Base-by-base conservation (phyloP, 2,888 invertebrate genomes). In the Xanthia icteritia region DNA sequence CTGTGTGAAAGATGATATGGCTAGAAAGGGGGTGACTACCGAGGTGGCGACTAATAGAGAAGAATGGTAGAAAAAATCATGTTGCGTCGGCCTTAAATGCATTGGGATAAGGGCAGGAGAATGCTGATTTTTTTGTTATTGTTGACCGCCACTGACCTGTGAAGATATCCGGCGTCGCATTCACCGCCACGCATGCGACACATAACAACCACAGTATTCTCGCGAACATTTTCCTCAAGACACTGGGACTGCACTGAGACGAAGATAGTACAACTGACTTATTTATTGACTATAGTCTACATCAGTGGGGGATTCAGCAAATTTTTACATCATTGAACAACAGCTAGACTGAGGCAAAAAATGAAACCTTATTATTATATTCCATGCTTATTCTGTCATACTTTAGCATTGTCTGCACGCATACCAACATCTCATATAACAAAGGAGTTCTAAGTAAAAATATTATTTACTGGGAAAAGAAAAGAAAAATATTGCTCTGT, bases 71-170 rank as follows among this genome's bases (percentile, higher is more conserved):
- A 45, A 45, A 15, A 1, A 5, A 17, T 17, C 48, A 48, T 17
- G 48, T 17, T 48, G 15, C 17, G 45, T 1, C 42, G 4, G 0
- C 8, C 39, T 39, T 0, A 45, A 45, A 48, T 48, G 5, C 5
- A 48, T 0, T 51, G 20, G 48, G 17, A 48, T 51, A 51, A 51
- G 51, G 51, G 0, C 8, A 20, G 8, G 8, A 20, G 51, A 17
- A 48, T 45, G 45, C 4, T 45, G 45, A 15, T 48, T 5, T 6
- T 20, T 51, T 51, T n/a, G 54, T 23, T 23, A 6, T 58, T 58
- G 27, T 27, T 58, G 58, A 27, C 31, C 8, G 17, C 31, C 13
- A 73, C 78, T 78, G 60, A 78, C 84, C 81, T 81, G 48, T 23
- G 5, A 39, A 11, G 4, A 17, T 17, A 13, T 39, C 20, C 6